Percentiles rank a stretch among this genome's conserved stretches.
Evolutionary conservation across 2,888 invertebrate genomes (phyloP).

Genomic region (Machimus rusticus): DNA sequence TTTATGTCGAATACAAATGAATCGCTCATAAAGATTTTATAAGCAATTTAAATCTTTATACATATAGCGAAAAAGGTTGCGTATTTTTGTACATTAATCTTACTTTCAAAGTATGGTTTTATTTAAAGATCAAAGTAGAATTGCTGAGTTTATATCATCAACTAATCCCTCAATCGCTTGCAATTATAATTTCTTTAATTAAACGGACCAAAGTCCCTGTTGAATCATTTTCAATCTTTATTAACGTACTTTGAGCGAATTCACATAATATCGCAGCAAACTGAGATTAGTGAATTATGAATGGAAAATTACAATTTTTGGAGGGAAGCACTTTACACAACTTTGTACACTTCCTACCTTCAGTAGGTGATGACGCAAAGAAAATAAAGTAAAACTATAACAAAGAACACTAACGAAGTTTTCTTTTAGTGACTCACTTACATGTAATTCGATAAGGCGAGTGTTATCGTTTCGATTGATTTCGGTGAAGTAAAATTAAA

Average conservation of each 20-base stretch:
- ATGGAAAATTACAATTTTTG: background rate
- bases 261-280: background rate
- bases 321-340: background rate
- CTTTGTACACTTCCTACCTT: background rate
- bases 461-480: background rate
- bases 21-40: background rate
- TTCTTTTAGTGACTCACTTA: background rate
- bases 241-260: background rate
- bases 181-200: background rate
- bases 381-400: background rate
- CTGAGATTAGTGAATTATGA: background rate
- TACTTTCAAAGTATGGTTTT: background rate
- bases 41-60: background rate
- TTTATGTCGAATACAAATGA: background rate
- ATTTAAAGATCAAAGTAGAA: background rate
- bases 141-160: background rate
- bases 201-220: background rate
- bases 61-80: background rate
- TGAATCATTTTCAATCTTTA: background rate
- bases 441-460: background rate
- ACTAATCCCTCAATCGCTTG: background rate
- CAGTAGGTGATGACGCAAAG: background rate
- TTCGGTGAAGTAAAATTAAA: background rate
- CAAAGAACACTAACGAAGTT: background rate
- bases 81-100: background rate